Base-by-base conservation (phyloP, 1,140 invertebrate species). In the Drosophila arizonae region DNA sequence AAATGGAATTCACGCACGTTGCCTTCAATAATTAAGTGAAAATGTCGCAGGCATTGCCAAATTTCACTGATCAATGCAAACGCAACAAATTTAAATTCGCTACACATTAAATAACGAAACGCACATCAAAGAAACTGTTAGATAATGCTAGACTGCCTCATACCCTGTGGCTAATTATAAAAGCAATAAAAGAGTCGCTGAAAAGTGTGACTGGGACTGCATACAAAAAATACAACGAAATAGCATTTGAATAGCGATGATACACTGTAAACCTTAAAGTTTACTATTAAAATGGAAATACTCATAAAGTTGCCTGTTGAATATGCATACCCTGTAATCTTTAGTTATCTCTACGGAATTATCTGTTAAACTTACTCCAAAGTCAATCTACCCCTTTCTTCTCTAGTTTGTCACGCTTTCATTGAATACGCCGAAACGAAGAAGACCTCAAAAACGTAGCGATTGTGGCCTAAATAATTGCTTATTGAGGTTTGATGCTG, bases 31-130 rank as follows among this genome's bases (percentile, higher is more conserved):
- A 57, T 58, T 39, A 30, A 64, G 67, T 71, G 60, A 74, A 70
- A 74, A 63, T 50, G 21, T 52, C 55, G 50, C 54, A 61, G 39
- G 26, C 50, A 54, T 60, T 65, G 72, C 41, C 48, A 71, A 75
- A 75, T 75, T 75, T 75, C 72, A 65, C 68, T 70, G 33, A 61
- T 71, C 62, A 55, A 69, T 46, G 56, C 17, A 41, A 39, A 30
- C 50, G 48, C 41, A 39, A 58, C 41, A 71, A 51, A 73, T 69
- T 75, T 58, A 69, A 70, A 70, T 70, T 71, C 54, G 72, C 65
- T 28, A 51, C 65, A 70, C 64, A 72, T 68, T 61, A 68, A 61
- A 30, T 41, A 69, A 61, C 33, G 28, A 33, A 46, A 46, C 13
- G 41, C 57, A 57, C 43, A 15, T 17, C n/a, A 43, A n/a, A 15